Percentiles rank a stretch among this genome's conserved stretches.
Conservation (phyloP, 2,888 invertebrate species). For the Monoplex corrugatus region DNA sequence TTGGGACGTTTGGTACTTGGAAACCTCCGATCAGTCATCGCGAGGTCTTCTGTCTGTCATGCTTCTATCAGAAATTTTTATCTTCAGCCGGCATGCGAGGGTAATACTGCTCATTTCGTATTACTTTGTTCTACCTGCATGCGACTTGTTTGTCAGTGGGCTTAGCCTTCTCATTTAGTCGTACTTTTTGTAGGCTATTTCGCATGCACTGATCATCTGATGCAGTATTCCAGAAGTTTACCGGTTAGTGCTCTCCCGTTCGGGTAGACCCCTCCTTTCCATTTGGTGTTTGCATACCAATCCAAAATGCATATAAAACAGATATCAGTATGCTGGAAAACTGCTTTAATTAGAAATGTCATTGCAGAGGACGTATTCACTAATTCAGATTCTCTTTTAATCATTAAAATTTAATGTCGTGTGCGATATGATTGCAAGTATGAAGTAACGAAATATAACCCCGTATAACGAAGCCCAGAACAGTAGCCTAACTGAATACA, state of each 20-base stretch:
- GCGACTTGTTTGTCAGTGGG: too few relatives aligned
- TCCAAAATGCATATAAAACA: too few relatives aligned
- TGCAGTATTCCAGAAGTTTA: not conserved
- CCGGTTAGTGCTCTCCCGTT: not conserved
- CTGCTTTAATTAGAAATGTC: too few relatives aligned
- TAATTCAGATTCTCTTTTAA: too few relatives aligned
- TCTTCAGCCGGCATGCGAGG: constrained; percentile 12
- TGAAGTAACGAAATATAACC: too few relatives aligned
- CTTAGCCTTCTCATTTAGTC: too few relatives aligned
- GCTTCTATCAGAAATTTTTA: not conserved
- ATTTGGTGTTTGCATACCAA: not conserved
- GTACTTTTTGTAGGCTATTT: not conserved
- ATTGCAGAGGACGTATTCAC: too few relatives aligned
- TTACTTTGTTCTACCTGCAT: not conserved
- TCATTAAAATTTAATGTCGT: too few relatives aligned
- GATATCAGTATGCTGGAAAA: too few relatives aligned
- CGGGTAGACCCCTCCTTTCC: not conserved
- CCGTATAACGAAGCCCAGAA: too few relatives aligned
- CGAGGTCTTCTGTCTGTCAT: not conserved
- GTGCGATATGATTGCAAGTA: too few relatives aligned
- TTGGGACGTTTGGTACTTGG: not conserved
- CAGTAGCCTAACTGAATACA: too few relatives aligned
- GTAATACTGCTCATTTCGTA: not conserved
- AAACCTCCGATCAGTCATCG: not conserved
- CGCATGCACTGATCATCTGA: not conserved